Evolutionary conservation across 2,797 vertebrate species (phyloP).

Genomic region (Merluccius polli): DNA sequence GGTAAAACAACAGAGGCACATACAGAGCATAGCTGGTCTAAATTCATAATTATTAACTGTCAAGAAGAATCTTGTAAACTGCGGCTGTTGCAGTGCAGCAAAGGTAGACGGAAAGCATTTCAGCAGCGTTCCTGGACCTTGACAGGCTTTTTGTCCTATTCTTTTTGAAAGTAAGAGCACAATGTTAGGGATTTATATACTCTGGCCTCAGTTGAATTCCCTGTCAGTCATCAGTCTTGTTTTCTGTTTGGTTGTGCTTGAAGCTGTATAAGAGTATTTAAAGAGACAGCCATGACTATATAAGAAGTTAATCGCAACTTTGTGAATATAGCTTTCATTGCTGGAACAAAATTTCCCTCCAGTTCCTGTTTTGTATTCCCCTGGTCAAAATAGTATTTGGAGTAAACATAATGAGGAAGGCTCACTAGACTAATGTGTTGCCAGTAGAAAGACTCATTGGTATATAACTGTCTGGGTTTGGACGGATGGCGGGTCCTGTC

Average conservation of each 20-base stretch:
- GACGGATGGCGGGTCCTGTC: not conserved
- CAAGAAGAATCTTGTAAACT: not conserved
- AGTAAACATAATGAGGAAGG: not conserved
- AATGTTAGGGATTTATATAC: not conserved
- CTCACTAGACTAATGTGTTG: not conserved
- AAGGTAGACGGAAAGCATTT: not conserved
- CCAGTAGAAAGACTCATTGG: not conserved
- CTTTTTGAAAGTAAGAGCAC: not conserved
- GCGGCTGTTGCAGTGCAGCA: not conserved
- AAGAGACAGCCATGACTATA: not conserved
- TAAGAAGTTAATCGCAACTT: not conserved
- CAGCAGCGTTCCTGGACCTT: not conserved
- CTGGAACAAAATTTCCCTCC: not conserved
- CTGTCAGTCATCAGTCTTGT: not conserved
- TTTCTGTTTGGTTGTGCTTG: not conserved
- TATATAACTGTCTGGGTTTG: not conserved
- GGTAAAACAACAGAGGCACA: not conserved
- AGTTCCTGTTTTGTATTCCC: not conserved
- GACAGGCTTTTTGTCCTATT: not conserved
- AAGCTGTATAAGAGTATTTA: not conserved
- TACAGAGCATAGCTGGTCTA: not conserved
- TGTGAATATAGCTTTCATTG: not conserved
- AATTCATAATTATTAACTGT: not conserved
- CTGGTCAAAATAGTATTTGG: not conserved
- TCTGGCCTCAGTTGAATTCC: not conserved